Evolutionary conservation across 2,113 vertebrate species (phyloP).

Genomic region (Alethe castanea): DNA sequence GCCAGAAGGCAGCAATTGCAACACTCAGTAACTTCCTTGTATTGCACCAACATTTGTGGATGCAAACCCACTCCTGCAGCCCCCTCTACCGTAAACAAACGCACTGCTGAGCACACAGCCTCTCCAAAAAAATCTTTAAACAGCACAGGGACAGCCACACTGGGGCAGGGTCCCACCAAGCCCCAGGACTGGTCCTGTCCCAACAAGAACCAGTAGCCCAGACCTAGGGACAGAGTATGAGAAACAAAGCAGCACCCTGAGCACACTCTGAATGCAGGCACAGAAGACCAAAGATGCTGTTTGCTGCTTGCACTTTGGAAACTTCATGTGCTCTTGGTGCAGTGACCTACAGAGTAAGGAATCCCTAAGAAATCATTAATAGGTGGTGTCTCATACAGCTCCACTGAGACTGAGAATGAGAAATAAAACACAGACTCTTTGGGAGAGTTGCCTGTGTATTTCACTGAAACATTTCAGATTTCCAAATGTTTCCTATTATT

Average conservation of each 20-base stretch:
- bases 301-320: neutral
- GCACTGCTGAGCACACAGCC: neutral
- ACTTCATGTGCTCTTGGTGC: neutral
- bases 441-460: constrained; percentile 27
- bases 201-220: neutral
- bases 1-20: neutral
- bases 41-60: neutral
- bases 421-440: constrained; percentile 8
- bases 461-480: constrained; percentile 28
- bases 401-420: constrained; percentile 13
- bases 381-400: constrained; percentile 44
- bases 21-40: neutral
- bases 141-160: neutral
- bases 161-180: neutral
- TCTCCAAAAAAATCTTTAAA: neutral
- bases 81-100: neutral
- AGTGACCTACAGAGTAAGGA: constrained; percentile 40
- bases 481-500: constrained; percentile 58
- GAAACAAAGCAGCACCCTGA: neutral
- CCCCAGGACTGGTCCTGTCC: neutral
- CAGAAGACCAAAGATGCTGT: neutral
- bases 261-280: neutral
- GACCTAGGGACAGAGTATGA: neutral
- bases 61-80: neutral
- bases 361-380: constrained; percentile 57